Conservation (phyloP, 2,888 invertebrate species). For the Tanytarsus gracilentus region DNA sequence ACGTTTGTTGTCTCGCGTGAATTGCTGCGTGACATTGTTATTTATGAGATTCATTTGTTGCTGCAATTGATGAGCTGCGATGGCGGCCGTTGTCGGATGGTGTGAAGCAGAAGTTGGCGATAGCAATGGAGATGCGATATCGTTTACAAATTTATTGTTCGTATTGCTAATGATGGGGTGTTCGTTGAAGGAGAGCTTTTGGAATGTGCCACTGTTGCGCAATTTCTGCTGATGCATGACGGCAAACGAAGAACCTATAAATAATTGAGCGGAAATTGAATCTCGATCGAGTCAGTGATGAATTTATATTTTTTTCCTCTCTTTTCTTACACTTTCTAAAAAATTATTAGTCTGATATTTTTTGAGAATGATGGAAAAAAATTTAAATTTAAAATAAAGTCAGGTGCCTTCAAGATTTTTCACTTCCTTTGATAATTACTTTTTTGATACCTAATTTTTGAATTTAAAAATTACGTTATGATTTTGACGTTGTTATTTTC, state of each 20-base stretch:
- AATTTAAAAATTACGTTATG: too few species aligned
- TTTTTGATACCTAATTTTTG: too few species aligned
- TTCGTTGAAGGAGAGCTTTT: slow-evolving; percentile 24
- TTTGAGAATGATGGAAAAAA: too few species aligned
- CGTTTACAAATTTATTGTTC: slow-evolving; percentile 9
- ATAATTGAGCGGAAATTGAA: too few species aligned
- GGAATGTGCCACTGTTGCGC: slow-evolving; percentile 5
- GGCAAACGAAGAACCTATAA: slow-evolving; percentile 24
- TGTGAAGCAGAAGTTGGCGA: neutral
- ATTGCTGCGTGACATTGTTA: slow-evolving; percentile 19
- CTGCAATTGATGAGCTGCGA: slow-evolving; percentile 22
- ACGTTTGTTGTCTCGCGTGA: slow-evolving; percentile 48
- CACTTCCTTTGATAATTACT: too few species aligned
- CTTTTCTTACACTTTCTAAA: too few species aligned
- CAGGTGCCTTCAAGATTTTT: too few species aligned
- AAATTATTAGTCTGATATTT: too few species aligned
- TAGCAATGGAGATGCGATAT: slow-evolving; percentile 12
- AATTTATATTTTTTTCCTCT: too few species aligned
- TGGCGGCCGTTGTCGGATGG: neutral
- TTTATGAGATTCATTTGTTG: slow-evolving; percentile 27
- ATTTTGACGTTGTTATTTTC: too few species aligned
- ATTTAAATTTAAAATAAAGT: too few species aligned
- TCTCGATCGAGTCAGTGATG: too few species aligned
- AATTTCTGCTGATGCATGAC: slow-evolving; percentile 24
- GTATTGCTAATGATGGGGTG: slow-evolving; percentile 17